Evolutionary conservation across 2,888 invertebrate species (phyloP), one percentile per base, ranked within the genome.

Genomic region (Penaeus monodon): DNA sequence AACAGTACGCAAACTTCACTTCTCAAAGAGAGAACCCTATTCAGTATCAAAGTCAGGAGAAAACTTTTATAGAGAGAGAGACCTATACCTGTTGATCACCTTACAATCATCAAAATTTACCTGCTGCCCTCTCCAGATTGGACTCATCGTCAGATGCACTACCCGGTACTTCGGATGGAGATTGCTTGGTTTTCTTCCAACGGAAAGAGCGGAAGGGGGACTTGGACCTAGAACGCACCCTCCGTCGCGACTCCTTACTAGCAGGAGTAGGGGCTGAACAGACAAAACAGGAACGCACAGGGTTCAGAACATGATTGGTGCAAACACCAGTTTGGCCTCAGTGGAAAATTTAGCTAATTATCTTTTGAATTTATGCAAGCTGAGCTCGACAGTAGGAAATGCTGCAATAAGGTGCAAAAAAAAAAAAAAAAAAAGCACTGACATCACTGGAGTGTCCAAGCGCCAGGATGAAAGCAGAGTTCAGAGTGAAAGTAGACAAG

Each of bases 131-230:
- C 79, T 87, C 86, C 86, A 87, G 86, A 79, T 94, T 95, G 93
- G 95, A 95, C 94, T 96, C 96, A 93, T 96, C 96, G 92, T 96
- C 96, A 93, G 96, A 96, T 92, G 95, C 95, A 91, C 95, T 95
- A 84, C 91, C 91, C 86, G 91, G 91, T 88, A 91, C 90, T 78
- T 91, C 90, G 91, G 94, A 93, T 93, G 95, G 94, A 91, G 95
- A 95, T 27, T 91, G 91, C 90, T 92, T 92, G 90, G 92, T 91
- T 93, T 96, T 96, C 94, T 96, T 96, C 97, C 97, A 97, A 91
- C 97, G 95, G 95, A 97, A 97, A 94, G 96, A 97, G 92, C 97
- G 94, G 95, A 97, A 97, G 90, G 97, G 97, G 92, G 97, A 97
- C 94, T 97, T 97, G 94, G 97, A 97, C 92, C 97, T 95, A 91